Conservation (phyloP, 1,140 invertebrate species). For the Pectinophora gossypiella region DNA sequence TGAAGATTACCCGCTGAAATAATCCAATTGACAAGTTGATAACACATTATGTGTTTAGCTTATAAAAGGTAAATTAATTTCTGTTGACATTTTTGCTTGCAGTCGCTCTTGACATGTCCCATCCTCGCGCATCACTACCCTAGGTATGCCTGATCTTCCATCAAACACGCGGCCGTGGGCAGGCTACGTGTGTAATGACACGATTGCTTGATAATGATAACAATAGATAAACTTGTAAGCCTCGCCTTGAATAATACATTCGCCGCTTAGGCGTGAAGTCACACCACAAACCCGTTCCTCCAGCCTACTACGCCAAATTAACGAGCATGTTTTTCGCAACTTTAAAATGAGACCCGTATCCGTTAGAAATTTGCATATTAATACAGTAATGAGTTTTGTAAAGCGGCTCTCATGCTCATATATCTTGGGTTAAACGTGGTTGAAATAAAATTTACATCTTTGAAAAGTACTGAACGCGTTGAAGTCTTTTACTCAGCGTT, state of each 20-base stretch:
- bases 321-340: background rate
- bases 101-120: no score
- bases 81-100: no score
- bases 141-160: conserved; percentile 31
- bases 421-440: background rate
- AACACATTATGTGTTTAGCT: no score
- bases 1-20: no score
- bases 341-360: background rate
- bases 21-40: no score
- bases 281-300: no score
- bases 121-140: no score
- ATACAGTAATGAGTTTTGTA: background rate
- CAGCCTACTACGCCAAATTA: background rate
- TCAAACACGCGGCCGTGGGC: conserved; percentile 44
- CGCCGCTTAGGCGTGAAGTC: background rate
- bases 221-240: conserved; percentile 49
- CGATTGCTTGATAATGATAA: conserved; percentile 45
- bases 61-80: no score
- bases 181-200: conserved; percentile 52
- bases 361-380: background rate
- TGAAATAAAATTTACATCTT: background rate
- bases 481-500: background rate
- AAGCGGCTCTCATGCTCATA: background rate
- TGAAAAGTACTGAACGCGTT: background rate
- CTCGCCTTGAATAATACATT: background rate